A percentile compares a stretch with the other conserved stretches of the same genome.
These are phyloP conservation scores for Hoplias malabaricus DNA, from an alignment of 2,113 vertebrate genomes.

Conservation along the genomic window DNA sequence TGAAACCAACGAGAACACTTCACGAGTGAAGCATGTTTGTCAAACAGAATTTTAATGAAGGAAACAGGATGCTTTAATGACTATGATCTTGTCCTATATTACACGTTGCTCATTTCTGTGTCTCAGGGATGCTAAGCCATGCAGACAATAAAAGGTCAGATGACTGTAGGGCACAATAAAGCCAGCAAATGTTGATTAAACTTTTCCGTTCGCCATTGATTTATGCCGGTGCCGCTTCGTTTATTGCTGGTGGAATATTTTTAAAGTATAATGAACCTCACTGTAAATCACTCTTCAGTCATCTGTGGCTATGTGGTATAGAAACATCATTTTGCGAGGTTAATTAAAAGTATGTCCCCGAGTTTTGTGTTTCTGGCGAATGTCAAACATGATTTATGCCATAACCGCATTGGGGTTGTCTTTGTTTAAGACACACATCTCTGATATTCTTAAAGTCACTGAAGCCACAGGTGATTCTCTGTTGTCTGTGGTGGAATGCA, in stretches of 20 bases:
- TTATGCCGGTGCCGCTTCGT: neutral
- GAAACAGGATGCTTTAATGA: neutral
- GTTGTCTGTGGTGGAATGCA: too few relatives aligned
- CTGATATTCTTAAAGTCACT: neutral
- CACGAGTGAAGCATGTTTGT: neutral
- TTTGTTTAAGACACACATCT: neutral
- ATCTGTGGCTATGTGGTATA: neutral
- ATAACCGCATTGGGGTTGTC: neutral
- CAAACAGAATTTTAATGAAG: constrained; percentile 2
- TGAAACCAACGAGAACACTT: neutral
- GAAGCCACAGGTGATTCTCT: neutral
- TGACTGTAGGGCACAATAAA: constrained; percentile 52
- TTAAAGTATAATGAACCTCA: neutral
- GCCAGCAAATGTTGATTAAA: constrained; percentile 61
- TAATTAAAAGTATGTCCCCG: constrained; percentile 7
- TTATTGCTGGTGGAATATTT: constrained; percentile 1
- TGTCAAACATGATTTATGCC: neutral
- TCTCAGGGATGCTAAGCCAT: constrained; percentile 13
- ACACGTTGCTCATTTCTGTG: neutral
- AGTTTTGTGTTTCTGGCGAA: neutral
- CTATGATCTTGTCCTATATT: neutral
- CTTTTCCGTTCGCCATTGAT: neutral
- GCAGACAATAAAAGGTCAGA: constrained; percentile 52
- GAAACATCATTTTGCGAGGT: constrained; percentile 5
- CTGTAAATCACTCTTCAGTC: neutral